phyloP scores from a whole-genome alignment of 1,140 invertebrate genomes.

The Eupeodes corollae region DNA sequence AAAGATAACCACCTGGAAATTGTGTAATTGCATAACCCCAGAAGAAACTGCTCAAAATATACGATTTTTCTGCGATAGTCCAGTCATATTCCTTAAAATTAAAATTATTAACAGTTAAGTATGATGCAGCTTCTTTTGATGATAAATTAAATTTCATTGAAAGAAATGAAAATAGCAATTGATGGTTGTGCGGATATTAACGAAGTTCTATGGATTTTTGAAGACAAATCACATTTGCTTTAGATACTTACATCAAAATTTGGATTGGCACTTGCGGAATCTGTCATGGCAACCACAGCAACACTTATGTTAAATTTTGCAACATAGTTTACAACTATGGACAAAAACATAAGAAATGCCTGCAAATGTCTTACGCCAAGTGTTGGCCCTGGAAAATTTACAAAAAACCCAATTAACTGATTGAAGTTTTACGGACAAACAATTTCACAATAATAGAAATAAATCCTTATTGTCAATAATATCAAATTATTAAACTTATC shows the following conservation, averaged over 20 bases:
- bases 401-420: slow-evolving; percentile 16
- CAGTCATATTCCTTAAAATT: slow-evolving; percentile 36
- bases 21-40: slow-evolving; percentile 45
- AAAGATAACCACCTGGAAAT: slow-evolving; percentile 56
- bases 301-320: slow-evolving; percentile 24
- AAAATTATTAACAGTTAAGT: not conserved
- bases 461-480: too few relatives aligned
- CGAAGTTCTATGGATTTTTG: too few relatives aligned
- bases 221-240: too few relatives aligned
- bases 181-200: too few relatives aligned
- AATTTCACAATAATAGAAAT: too few relatives aligned
- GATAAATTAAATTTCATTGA: too few relatives aligned
- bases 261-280: slow-evolving; percentile 21
- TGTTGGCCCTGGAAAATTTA: slow-evolving; percentile 26
- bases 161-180: too few relatives aligned
- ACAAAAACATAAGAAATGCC: slow-evolving; percentile 20
- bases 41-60: slow-evolving; percentile 54
- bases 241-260: slow-evolving; percentile 24
- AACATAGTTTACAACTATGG: slow-evolving; percentile 26
- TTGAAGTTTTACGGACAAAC: too few relatives aligned
- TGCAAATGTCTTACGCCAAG: slow-evolving; percentile 29
- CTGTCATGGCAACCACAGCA: slow-evolving; percentile 31
- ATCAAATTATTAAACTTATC: too few relatives aligned
- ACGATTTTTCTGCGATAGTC: slow-evolving; percentile 40
- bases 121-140: not conserved